Base-by-base conservation (phyloP, 2,797 vertebrate species). In the Fundulus diaphanus region DNA sequence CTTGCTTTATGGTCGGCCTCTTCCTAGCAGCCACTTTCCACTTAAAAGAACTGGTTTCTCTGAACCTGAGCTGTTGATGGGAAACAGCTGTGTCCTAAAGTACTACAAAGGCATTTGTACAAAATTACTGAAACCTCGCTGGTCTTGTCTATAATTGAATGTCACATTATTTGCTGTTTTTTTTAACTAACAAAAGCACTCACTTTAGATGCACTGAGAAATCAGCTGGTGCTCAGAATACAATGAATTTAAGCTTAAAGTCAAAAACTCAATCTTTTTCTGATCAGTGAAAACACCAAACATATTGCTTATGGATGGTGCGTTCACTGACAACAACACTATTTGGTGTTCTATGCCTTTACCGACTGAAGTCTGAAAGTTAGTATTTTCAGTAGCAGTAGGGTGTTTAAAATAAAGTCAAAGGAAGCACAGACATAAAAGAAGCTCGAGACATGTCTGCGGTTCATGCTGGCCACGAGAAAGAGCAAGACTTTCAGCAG, bases 1-100 rank as follows among this genome's bases (percentile, higher is more conserved):
- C 89, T 91, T 85, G 90, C 92, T 83, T 85, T 33, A 80, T 88
- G 86, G 59, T 73, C 1, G 51, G 77, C 87, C 86, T 89, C 79
- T 51, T 82, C 82, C 82, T 74, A 84, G 79, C 78, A 78, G 86
- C 86, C 80, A 78, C 89, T 89, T 54, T 83, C 20, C n/a, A 72
- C 42, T 90, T 85, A 75, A 74, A 37, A 78, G 69, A 84, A 85
- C 74, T 78, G 69, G 63, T 76, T 85, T 85, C 80, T 84, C 81
- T 73, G 68, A 70, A 72, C 77, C 74, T 68, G 73, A 84, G 77
- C 77, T 81, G 79, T 54, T 77, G 72, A 86, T 78, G 70, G 72
- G 74, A 82, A 82, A 85, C 84, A 86, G 82, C 78, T 76, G 80
- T 84, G 77, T 59, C 29, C 70, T 56, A 48, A 87, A 80, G 83